phyloP scores from a whole-genome alignment of 1,140 invertebrate genomes.

The Pinna nobilis region DNA sequence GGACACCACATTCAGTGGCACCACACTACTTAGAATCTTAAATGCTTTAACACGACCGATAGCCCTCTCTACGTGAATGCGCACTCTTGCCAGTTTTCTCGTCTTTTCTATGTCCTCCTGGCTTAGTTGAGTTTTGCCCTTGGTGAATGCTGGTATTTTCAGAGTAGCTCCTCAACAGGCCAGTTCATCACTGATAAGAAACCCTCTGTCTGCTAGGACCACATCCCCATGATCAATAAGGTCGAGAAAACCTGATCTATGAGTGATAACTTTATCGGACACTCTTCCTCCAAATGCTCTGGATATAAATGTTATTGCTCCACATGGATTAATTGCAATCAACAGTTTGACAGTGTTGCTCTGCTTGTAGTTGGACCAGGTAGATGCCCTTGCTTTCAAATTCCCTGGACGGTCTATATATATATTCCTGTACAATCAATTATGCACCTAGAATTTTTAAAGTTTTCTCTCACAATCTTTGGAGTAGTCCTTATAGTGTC shows the following conservation, averaged over 20 bases:
- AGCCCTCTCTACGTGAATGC: slow-evolving; percentile 25
- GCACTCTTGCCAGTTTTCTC: slow-evolving; percentile 4
- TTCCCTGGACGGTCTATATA: too few species aligned
- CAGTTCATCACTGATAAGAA: slow-evolving; percentile 23
- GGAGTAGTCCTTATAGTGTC: too few species aligned
- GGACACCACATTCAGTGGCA: not conserved
- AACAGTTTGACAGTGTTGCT: slow-evolving; percentile 40
- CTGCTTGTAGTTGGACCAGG: slow-evolving; percentile 41
- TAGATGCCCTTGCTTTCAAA: slow-evolving; percentile 18
- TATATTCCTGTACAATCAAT: too few species aligned
- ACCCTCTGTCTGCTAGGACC: slow-evolving; percentile 23
- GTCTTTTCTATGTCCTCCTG: not conserved
- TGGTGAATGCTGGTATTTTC: slow-evolving; percentile 44
- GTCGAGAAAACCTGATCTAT: slow-evolving; percentile 4
- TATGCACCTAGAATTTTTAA: too few species aligned
- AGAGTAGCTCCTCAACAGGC: slow-evolving; percentile 27
- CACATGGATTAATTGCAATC: slow-evolving; percentile 39
- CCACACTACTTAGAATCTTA: not conserved
- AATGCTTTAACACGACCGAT: slow-evolving; percentile 34
- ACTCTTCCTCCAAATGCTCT: slow-evolving; percentile 38
- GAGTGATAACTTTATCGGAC: slow-evolving; percentile 43
- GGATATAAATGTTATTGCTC: slow-evolving; percentile 30
- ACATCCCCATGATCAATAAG: slow-evolving; percentile 11
- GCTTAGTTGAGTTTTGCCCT: not conserved
- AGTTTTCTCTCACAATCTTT: too few species aligned